These are phyloP conservation scores for Brienomyrus longianalis DNA, from an alignment of 2,113 vertebrate genomes.

Conservation along the genomic window DNA sequence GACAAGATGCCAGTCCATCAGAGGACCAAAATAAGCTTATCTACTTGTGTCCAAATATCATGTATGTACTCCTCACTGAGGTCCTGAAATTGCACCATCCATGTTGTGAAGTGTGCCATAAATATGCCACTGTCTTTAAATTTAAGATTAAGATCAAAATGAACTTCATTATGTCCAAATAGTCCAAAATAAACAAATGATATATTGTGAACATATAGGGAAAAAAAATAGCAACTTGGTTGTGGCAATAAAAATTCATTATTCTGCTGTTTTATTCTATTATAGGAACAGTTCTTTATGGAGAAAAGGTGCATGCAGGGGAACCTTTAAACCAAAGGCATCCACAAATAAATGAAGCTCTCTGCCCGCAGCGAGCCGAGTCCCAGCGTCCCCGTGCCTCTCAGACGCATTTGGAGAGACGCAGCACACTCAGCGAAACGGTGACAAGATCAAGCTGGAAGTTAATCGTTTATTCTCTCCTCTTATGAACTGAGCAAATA, in stretches of 20 bases:
- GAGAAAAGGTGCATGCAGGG: background rate
- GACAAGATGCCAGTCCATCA: background rate
- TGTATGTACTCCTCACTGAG: background rate
- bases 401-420: slow-evolving; percentile 47
- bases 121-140: background rate
- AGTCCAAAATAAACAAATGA: background rate
- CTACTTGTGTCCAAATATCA: background rate
- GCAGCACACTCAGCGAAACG: slow-evolving; percentile 59
- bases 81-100: background rate
- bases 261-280: background rate
- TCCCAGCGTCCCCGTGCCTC: background rate
- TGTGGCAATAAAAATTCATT: background rate
- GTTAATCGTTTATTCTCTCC: slow-evolving; percentile 58
- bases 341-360: slow-evolving; percentile 43
- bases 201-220: background rate
- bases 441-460: slow-evolving; percentile 66
- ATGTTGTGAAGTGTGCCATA: background rate
- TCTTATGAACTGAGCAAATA: slow-evolving; percentile 55
- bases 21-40: background rate
- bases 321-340: background rate
- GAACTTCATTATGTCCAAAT: background rate
- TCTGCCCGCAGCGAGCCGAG: slow-evolving; percentile 22
- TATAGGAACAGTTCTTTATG: background rate
- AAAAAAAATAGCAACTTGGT: background rate
- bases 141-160: background rate